Evolutionary conservation across 2,797 vertebrate species (phyloP), one percentile per base, ranked within the genome.

Genomic region (Coendou prehensilis): DNA sequence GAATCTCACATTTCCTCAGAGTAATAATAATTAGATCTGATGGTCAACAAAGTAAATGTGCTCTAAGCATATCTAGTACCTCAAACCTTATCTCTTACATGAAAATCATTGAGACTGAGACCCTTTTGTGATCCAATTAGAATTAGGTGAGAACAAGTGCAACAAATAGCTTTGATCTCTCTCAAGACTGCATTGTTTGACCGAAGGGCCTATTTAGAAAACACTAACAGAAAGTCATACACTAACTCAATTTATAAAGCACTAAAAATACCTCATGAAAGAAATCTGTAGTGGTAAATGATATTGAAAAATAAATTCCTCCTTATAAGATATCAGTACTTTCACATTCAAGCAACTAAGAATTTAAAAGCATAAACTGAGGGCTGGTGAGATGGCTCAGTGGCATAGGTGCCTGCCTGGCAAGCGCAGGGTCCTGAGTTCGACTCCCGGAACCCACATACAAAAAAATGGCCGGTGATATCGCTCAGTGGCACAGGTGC

Each of bases 251-350:
- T 97, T 96, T 98, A 95, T 97, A 82, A 96, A 97, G n/a, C 30
- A 71, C 41, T 96, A 96, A 97, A 97, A 92, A 82, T 86, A 15
- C 11, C 50, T 96, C 97, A 95, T 96, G 88, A 90, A 93, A 97
- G 9, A 54, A 85, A 33, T 18, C 61, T 75, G 7, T 57, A 54
- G 89, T 94, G 88, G 86, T 78, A 73, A 88, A 76, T 79, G 23
- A 80, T 54, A 91, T 17, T 59, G 23, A 85, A 64, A 84, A 91
- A 89, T 6, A 37, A 28, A 81, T 64, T 91, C 63, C 5, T 2
- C 11, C 52, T 6, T 26, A 52, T 81, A 81, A 59, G 0, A 2
- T 41, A 0, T 30, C 10, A 67, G 9, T 26, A 11, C 15, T 73
- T 93, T 81, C n/a, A 61, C 14, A 28, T 50, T 93, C 45, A 82